A percentile compares a stretch with the other conserved stretches of the same genome.
These are phyloP conservation scores for Sycophila sp. DNA, from an alignment of 1,140 invertebrate species.

Conservation along the genomic window DNA sequence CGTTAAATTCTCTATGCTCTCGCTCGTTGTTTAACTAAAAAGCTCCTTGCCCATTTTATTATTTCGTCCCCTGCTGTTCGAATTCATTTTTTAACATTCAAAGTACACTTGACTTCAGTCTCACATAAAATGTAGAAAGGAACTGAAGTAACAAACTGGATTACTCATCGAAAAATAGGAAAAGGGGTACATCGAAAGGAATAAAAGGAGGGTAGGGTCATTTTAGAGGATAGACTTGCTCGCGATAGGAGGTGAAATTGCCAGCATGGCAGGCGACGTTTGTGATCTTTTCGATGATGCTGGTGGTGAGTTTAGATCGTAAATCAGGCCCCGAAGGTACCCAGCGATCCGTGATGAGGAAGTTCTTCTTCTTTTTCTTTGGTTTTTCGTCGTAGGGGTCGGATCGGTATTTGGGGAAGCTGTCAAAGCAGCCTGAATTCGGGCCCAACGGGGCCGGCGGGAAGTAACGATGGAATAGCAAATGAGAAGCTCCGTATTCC, in stretches of 20 bases:
- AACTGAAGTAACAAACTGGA: too few relatives aligned
- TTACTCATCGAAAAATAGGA: too few relatives aligned
- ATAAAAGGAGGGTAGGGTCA: too few relatives aligned
- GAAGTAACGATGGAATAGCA: slow-evolving; percentile 47
- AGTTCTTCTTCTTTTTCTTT: slow-evolving; percentile 12
- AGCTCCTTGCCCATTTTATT: neutral
- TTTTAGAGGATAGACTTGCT: slow-evolving; percentile 51
- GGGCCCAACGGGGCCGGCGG: slow-evolving; percentile 52
- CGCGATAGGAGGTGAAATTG: slow-evolving; percentile 50
- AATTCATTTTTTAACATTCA: too few relatives aligned
- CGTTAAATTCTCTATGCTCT: neutral
- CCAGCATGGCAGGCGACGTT: slow-evolving; percentile 50
- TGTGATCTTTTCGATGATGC: slow-evolving; percentile 55
- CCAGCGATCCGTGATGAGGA: slow-evolving; percentile 27
- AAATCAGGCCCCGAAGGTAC: slow-evolving; percentile 40
- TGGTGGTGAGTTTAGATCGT: slow-evolving; percentile 53
- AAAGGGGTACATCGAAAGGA: too few relatives aligned
- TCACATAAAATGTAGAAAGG: too few relatives aligned
- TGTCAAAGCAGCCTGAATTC: slow-evolving; percentile 53
- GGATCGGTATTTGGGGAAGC: slow-evolving; percentile 45
- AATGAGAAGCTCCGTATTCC: neutral
- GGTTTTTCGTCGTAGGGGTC: slow-evolving; percentile 42
- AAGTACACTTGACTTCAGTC: too few relatives aligned
- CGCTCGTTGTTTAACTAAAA: neutral
- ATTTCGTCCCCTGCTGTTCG: too few relatives aligned